A percentile compares a stretch with the other conserved stretches of the same genome.
phyloP scores from a whole-genome alignment of 2,797 vertebrate genomes.

The Geotrypetes seraphini region DNA sequence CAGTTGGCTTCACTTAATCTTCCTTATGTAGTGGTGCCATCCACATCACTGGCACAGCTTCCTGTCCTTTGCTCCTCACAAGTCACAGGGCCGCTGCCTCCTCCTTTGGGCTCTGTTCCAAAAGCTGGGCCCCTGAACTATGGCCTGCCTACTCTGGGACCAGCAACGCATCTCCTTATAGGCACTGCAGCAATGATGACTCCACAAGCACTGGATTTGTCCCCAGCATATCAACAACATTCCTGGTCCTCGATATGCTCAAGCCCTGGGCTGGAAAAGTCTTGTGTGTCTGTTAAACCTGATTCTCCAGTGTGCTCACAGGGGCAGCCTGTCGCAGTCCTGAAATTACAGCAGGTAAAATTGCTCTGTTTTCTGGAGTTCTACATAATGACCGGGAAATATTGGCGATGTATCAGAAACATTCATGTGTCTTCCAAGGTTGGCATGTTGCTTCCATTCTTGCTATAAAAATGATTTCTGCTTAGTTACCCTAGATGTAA shows the following conservation, averaged over 20 bases:
- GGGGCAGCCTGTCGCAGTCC: conserved; percentile 28
- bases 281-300: conserved; percentile 12
- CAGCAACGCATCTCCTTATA: conserved; percentile 56
- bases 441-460: too few relatives aligned
- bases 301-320: conserved; percentile 45
- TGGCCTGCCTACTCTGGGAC: conserved; percentile 47
- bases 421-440: too few relatives aligned
- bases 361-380: too few relatives aligned
- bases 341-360: conserved; percentile 50
- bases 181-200: conserved; percentile 43
- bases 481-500: too few relatives aligned
- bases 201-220: conserved; percentile 20
- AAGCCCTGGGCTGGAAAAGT: conserved; percentile 41
- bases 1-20: conserved; percentile 58
- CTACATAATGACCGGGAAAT: too few relatives aligned
- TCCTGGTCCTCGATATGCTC: conserved; percentile 19
- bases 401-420: too few relatives aligned
- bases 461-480: too few relatives aligned
- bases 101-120: conserved; percentile 29
- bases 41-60: conserved; percentile 58
- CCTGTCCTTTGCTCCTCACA: conserved; percentile 63
- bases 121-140: conserved; percentile 45
- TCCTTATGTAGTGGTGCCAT: conserved; percentile 74
- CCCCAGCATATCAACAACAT: conserved; percentile 21
- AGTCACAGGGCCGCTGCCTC: conserved; percentile 32